These are phyloP conservation scores for Orchestes rusci DNA, from an alignment of 2,888 invertebrate genomes.

Conservation along the genomic window DNA sequence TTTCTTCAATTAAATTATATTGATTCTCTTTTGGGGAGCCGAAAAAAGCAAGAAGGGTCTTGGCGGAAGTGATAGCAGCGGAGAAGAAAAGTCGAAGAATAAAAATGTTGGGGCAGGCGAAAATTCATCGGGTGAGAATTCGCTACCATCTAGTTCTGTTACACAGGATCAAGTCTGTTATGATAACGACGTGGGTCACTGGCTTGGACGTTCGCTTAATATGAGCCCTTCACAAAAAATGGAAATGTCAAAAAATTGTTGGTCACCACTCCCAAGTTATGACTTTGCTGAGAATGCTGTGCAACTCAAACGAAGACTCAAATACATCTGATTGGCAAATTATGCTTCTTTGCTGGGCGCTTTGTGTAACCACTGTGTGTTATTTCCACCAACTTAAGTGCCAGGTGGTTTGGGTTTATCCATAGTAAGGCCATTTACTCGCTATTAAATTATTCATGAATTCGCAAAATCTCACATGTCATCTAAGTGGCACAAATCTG, in stretches of 20 bases:
- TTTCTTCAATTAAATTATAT: no score
- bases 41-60: no score
- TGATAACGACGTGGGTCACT: no score
- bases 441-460: constrained; percentile 7
- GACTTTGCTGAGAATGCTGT: constrained; percentile 11
- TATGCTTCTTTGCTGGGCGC: constrained; percentile 4
- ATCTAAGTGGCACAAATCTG: constrained; percentile 6
- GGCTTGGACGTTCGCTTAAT: no score
- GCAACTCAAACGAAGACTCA: constrained; percentile 10
- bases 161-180: no score
- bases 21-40: no score
- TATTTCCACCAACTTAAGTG: constrained; percentile 8
- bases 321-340: constrained; percentile 5
- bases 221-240: no score
- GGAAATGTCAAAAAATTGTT: constrained; percentile 7
- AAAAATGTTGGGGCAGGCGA: no score
- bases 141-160: no score
- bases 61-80: no score
- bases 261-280: constrained; percentile 5
- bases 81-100: no score
- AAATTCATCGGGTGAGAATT: no score
- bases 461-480: constrained; percentile 8
- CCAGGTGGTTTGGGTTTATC: constrained; percentile 7
- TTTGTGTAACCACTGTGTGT: constrained; percentile 6
- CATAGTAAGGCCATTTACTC: constrained; percentile 6